These are phyloP conservation scores for Pelodytes ibericus DNA, from an alignment of 2,797 vertebrate genomes.

Conservation along the genomic window DNA sequence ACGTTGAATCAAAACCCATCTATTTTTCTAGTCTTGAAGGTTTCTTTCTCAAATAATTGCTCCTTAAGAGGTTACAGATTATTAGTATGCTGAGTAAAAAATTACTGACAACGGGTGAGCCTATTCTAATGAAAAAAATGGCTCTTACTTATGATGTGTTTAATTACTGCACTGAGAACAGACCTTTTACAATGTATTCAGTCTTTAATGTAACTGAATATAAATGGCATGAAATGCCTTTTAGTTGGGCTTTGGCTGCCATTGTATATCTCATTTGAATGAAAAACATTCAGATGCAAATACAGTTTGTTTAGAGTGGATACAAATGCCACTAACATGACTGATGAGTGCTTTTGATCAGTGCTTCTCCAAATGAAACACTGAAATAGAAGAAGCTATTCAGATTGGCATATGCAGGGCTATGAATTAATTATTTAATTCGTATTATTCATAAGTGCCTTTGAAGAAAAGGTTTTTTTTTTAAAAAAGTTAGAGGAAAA, in stretches of 20 bases:
- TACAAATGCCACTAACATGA: conserved; percentile 76
- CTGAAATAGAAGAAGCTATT: conserved; percentile 74
- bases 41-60: conserved; percentile 56
- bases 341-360: conserved; percentile 83
- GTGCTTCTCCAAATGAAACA: conserved; percentile 71
- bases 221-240: conserved; percentile 73
- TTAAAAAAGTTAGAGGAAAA: conserved; percentile 65
- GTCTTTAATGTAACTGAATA: conserved; percentile 78
- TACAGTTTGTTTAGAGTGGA: conserved; percentile 77
- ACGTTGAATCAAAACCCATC: conserved; percentile 40
- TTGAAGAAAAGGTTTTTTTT: conserved; percentile 71
- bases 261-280: conserved; percentile 75
- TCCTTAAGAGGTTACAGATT: conserved; percentile 60
- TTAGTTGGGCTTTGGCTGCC: conserved; percentile 73
- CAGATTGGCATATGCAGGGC: conserved; percentile 71
- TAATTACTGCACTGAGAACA: conserved; percentile 74
- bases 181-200: conserved; percentile 74
- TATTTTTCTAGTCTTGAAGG: conserved; percentile 49
- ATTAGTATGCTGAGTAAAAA: conserved; percentile 64
- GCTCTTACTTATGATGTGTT: conserved; percentile 74
- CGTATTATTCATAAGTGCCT: conserved; percentile 73
- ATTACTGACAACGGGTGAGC: conserved; percentile 69
- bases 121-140: conserved; percentile 61
- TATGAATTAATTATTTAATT: conserved; percentile 75
- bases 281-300: conserved; percentile 84